A percentile compares a stretch with the other conserved stretches of the same genome.
Conservation (phyloP, 2,888 invertebrate genomes). For the Nebria brevicollis region DNA sequence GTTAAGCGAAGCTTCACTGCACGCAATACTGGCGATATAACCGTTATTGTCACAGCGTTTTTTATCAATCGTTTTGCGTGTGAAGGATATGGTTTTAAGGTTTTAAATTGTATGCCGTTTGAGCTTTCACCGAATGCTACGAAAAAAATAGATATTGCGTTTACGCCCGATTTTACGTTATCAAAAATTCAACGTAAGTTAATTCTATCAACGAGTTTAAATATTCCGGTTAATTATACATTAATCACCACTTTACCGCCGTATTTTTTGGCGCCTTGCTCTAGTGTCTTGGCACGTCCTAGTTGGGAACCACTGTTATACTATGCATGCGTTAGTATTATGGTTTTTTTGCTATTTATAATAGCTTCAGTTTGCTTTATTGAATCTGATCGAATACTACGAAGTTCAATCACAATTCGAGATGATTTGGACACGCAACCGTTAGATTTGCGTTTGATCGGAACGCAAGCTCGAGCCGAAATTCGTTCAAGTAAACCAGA, state of each 20-base stretch:
- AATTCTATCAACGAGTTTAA: conserved; percentile 71
- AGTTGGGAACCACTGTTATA: conserved; percentile 80
- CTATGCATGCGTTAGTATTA: conserved; percentile 69
- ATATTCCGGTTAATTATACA: conserved; percentile 72
- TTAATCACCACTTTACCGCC: conserved; percentile 72
- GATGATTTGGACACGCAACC: conserved; percentile 68
- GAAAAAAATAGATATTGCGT: conserved; percentile 83
- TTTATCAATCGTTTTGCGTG: conserved; percentile 74
- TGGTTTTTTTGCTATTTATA: conserved; percentile 71
- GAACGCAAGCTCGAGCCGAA: conserved; percentile 62
- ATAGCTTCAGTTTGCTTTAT: conserved; percentile 75
- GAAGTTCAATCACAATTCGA: conserved; percentile 65
- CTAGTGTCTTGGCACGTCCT: conserved; percentile 76
- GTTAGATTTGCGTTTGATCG: conserved; percentile 71
- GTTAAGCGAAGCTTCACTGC: conserved; percentile 85
- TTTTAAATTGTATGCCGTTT: conserved; percentile 79
- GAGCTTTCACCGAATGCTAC: conserved; percentile 77
- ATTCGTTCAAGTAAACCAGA: conserved; percentile 57
- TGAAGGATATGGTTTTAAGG: conserved; percentile 82
- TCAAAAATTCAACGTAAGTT: conserved; percentile 76
- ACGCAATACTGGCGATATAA: conserved; percentile 89
- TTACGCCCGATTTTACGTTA: conserved; percentile 88
- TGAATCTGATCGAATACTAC: conserved; percentile 77
- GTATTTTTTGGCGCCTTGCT: conserved; percentile 75
- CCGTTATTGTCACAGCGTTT: conserved; percentile 78